phyloP scores from a whole-genome alignment of 2,888 invertebrate genomes.

The Epinotia brunnichana region DNA sequence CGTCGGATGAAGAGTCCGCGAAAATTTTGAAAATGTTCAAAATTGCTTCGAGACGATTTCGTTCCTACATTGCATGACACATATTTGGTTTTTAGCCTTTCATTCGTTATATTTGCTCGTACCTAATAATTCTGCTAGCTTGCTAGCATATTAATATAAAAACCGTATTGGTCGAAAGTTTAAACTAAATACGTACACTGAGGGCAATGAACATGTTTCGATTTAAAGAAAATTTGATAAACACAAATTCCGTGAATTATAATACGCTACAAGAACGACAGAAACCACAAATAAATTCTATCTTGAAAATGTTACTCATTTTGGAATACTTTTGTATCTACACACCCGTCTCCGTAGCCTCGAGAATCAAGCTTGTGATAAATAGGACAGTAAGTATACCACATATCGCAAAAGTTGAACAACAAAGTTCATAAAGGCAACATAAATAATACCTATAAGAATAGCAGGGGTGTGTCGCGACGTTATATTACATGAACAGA shows the following conservation, averaged over 20 bases:
- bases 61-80: background rate
- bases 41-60: background rate
- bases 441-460: slow-evolving; percentile 40
- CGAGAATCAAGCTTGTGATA: slow-evolving; percentile 32
- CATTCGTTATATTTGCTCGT: background rate
- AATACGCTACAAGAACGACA: slow-evolving; percentile 21
- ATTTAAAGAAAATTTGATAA: background rate
- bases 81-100: background rate
- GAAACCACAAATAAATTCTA: slow-evolving; percentile 19
- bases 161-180: too few species aligned
- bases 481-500: background rate
- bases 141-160: background rate
- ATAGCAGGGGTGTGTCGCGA: slow-evolving; percentile 13
- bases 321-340: slow-evolving; percentile 14
- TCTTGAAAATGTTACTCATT: slow-evolving; percentile 26
- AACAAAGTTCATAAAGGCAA: slow-evolving; percentile 38
- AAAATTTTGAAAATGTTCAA: slow-evolving; percentile 9
- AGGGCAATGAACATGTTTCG: background rate
- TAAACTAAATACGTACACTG: background rate
- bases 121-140: background rate
- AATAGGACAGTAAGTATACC: slow-evolving; percentile 46
- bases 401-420: slow-evolving; percentile 46
- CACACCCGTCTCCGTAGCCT: slow-evolving; percentile 18
- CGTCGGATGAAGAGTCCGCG: too few species aligned
- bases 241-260: background rate